These are phyloP conservation scores for Hemistola chrysoprasaria DNA, from an alignment of 2,888 invertebrate genomes.

Conservation along the genomic window DNA sequence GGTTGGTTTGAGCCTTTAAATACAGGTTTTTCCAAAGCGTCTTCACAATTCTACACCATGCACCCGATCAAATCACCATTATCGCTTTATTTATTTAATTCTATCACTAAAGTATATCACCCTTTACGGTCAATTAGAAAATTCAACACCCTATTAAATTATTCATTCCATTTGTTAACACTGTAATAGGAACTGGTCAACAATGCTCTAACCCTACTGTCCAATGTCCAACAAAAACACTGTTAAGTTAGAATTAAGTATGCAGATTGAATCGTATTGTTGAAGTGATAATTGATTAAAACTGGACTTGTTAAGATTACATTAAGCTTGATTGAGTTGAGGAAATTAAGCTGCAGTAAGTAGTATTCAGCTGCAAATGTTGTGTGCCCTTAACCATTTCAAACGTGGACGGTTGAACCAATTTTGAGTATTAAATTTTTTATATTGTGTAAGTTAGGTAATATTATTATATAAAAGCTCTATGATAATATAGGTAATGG, in stretches of 20 bases:
- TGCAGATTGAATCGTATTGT: conserved; percentile 70
- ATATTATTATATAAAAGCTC: no score
- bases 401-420: no score
- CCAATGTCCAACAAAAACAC: conserved; percentile 60
- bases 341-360: not conserved
- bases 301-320: conserved; percentile 24
- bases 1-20: no score
- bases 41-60: conserved; percentile 6
- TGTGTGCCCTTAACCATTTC: no score
- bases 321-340: conserved; percentile 5
- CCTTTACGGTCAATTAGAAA: conserved; percentile 46
- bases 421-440: no score
- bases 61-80: conserved; percentile 6
- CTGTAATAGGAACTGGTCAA: conserved; percentile 50
- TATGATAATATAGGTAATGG: no score
- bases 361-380: no score
- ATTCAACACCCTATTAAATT: conserved; percentile 52
- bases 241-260: conserved; percentile 59
- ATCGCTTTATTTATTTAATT: no score
- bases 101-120: conserved; percentile 32
- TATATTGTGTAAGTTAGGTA: no score
- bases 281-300: conserved; percentile 40
- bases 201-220: conserved; percentile 48
- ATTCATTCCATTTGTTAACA: conserved; percentile 62
- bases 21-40: conserved; percentile 3